Conservation (phyloP, 2,888 invertebrate species). For the Stenolophus ochropezus region DNA sequence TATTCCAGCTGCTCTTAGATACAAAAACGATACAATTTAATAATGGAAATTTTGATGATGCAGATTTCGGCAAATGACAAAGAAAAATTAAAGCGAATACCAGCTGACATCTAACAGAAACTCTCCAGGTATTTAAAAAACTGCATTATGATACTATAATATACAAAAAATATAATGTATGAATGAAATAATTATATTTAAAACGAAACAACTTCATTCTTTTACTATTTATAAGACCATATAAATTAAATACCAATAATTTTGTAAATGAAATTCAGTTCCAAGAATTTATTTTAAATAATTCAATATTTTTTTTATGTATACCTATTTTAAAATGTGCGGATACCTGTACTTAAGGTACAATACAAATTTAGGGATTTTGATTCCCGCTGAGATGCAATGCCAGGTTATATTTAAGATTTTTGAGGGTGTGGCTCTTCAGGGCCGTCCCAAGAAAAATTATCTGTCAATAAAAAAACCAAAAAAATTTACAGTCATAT, state of each 20-base stretch:
- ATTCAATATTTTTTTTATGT: too few relatives aligned
- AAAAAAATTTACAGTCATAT: not conserved
- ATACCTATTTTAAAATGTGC: not conserved
- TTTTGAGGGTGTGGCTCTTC: conserved; percentile 10
- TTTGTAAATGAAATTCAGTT: too few relatives aligned
- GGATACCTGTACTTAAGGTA: conserved; percentile 12
- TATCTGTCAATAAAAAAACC: conserved; percentile 28
- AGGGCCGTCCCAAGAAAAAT: conserved; percentile 25
- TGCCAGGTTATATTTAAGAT: conserved; percentile 34
- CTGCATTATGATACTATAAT: not conserved
- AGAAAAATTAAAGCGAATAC: not conserved
- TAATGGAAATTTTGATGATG: not conserved
- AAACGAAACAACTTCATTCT: not conserved
- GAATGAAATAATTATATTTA: not conserved
- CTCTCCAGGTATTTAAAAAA: not conserved
- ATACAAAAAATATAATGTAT: not conserved
- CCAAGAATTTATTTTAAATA: too few relatives aligned
- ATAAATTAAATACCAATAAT: not conserved
- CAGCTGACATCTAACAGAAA: not conserved
- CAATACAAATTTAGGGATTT: conserved; percentile 18
- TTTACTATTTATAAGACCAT: not conserved
- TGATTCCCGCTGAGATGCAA: conserved; percentile 29
- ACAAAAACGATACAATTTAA: not conserved
- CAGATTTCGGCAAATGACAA: not conserved
- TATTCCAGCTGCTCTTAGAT: not conserved